Percentiles rank a stretch among this genome's conserved stretches.
These are phyloP conservation scores for Tyto alba DNA, from an alignment of 2,113 vertebrate genomes.

Conservation along the genomic window DNA sequence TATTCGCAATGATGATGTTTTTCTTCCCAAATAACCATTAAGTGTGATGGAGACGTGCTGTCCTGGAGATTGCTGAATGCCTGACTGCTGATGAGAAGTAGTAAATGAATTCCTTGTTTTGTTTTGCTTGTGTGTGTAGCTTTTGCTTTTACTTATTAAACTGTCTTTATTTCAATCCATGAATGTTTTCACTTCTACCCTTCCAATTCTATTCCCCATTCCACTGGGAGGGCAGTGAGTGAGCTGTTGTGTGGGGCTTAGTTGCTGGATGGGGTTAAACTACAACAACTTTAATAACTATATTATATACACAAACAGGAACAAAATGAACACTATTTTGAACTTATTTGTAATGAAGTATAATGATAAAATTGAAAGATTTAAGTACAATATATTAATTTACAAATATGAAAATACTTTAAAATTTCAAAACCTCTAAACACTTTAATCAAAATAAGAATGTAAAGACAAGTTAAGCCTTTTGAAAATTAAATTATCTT, in stretches of 20 bases:
- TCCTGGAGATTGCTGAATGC: neutral
- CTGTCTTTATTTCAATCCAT: neutral
- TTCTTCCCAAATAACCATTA: neutral
- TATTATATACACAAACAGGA: neutral
- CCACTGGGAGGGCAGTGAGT: too few species aligned
- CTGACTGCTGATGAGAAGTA: neutral
- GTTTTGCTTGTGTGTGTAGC: fast-evolving
- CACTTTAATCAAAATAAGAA: neutral
- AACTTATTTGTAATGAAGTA: neutral
- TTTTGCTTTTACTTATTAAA: neutral
- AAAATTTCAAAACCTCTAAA: neutral
- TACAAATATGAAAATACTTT: neutral
- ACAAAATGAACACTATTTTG: neutral
- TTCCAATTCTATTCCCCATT: neutral
- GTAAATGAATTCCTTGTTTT: neutral
- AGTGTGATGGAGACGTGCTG: neutral
- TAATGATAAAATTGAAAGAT: neutral
- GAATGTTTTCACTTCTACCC: neutral
- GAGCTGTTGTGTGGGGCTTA: neutral
- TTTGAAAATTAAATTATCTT: neutral
- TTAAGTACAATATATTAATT: neutral
- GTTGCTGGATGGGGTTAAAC: neutral
- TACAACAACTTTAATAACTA: neutral
- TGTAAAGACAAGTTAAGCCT: neutral
- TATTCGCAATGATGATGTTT: neutral